A percentile compares a stretch with the other conserved stretches of the same genome.
Conservation (phyloP, 2,888 invertebrate species). For the Cancer borealis region DNA sequence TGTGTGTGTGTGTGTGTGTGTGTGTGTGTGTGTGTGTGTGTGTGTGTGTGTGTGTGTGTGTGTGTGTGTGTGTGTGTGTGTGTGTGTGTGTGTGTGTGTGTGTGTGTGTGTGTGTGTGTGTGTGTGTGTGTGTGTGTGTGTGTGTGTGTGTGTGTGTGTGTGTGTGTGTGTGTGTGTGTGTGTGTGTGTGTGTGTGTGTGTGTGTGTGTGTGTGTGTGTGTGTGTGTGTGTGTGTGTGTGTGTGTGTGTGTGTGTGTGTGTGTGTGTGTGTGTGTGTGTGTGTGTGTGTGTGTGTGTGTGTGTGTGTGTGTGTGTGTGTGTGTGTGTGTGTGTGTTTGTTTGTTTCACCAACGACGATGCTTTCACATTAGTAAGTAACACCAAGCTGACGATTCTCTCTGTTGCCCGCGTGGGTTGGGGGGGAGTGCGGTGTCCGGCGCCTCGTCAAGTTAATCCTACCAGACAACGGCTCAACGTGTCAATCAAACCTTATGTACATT, state of each 20-base stretch:
- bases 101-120: background rate
- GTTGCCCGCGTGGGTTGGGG: background rate
- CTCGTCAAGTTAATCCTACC: conserved; percentile 21
- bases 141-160: background rate
- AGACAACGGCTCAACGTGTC: conserved; percentile 59
- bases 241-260: too few relatives aligned
- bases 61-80: background rate
- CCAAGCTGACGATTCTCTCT: background rate
- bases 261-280: too few relatives aligned
- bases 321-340: background rate
- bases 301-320: too few relatives aligned
- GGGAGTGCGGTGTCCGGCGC: conserved; percentile 22
- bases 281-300: too few relatives aligned
- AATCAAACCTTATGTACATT: conserved; percentile 51
- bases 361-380: background rate
- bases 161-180: background rate
- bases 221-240: background rate
- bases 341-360: background rate
- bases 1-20: background rate
- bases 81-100: background rate
- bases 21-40: background rate
- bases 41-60: conserved; percentile 21
- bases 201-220: background rate
- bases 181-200: conserved; percentile 12
- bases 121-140: background rate